These are phyloP conservation scores for Aphelenchoides besseyi DNA, from an alignment of 1,140 invertebrate genomes.

Conservation along the genomic window DNA sequence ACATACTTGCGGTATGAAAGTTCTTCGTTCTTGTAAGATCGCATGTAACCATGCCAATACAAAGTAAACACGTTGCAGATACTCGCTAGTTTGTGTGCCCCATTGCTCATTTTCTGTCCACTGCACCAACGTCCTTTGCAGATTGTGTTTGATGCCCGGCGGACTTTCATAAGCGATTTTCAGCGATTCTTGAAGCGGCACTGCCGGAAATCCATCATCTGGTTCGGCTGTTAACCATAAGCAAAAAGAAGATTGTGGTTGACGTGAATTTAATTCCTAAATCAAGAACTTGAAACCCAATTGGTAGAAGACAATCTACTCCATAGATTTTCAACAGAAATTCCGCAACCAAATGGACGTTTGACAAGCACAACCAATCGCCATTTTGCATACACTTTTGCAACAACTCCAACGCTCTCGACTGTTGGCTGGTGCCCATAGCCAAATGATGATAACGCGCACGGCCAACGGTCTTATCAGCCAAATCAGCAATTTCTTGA, in stretches of 20 bases:
- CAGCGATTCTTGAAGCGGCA: constrained; percentile 70
- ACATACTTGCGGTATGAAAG: constrained; percentile 74
- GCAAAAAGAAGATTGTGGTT: constrained; percentile 70
- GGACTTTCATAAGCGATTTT: constrained; percentile 83
- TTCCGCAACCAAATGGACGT: constrained; percentile 78
- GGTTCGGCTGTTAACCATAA: constrained; percentile 77
- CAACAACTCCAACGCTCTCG: constrained; percentile 28
- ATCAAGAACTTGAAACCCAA: constrained; percentile 29
- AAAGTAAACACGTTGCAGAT: constrained; percentile 67
- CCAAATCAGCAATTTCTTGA: constrained; percentile 72
- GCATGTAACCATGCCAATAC: constrained; percentile 79
- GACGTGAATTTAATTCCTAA: constrained; percentile 69
- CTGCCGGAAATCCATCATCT: constrained; percentile 70
- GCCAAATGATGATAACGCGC: constrained; percentile 39
- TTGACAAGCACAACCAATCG: constrained; percentile 63
- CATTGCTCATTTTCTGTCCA: constrained; percentile 53
- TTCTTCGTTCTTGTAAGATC: constrained; percentile 79
- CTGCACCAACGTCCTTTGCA: constrained; percentile 65
- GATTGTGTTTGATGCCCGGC: constrained; percentile 68
- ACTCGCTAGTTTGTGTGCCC: background rate
- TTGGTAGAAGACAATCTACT: constrained; percentile 17
- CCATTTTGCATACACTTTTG: constrained; percentile 29
- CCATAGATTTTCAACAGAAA: constrained; percentile 76
- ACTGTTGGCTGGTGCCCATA: constrained; percentile 47
- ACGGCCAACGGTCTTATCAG: constrained; percentile 64